A percentile compares a stretch with the other conserved stretches of the same genome.
phyloP scores from a whole-genome alignment of 2,888 invertebrate species.

The Cryptocephalus moraei region DNA sequence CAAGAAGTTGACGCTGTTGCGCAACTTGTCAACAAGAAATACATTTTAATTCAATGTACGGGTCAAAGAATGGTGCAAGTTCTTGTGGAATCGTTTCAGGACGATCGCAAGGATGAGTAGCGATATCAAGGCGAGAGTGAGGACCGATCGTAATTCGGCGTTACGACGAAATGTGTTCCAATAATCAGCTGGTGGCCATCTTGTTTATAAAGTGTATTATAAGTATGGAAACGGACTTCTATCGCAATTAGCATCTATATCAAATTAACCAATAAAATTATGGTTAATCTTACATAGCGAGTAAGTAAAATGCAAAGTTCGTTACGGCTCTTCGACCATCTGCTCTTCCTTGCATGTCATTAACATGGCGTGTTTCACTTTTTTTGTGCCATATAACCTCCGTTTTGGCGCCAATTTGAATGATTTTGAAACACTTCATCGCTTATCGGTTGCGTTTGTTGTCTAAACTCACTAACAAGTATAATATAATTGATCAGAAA shows the following conservation, averaged over 20 bases:
- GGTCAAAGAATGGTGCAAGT: conserved; percentile 9
- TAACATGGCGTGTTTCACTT: conserved; percentile 20
- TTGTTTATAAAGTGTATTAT: conserved; percentile 33
- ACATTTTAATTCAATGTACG: conserved; percentile 4
- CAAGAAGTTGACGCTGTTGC: conserved; percentile 29
- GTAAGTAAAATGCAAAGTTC: not conserved
- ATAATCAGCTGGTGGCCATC: conserved; percentile 35
- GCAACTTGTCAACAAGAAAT: conserved; percentile 30
- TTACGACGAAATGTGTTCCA: conserved; percentile 18
- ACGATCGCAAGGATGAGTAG: conserved; percentile 13
- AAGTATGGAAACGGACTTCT: conserved; percentile 35
- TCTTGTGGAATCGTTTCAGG: conserved; percentile 4
- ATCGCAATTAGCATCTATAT: conserved; percentile 6
- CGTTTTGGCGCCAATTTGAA: conserved; percentile 31
- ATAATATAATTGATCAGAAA: too few relatives aligned
- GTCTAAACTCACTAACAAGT: too few relatives aligned
- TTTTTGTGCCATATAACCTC: not conserved
- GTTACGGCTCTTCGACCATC: too few relatives aligned
- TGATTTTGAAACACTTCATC: not conserved
- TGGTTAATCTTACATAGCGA: conserved; percentile 7
- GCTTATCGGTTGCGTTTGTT: too few relatives aligned
- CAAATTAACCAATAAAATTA: not conserved
- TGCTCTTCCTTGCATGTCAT: not conserved
- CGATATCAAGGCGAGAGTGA: conserved; percentile 10
- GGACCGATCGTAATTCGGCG: conserved; percentile 6